A percentile compares a stretch with the other conserved stretches of the same genome.
Evolutionary conservation across 2,113 vertebrate species (phyloP).

Genomic region (Chlamydotis undulata): DNA sequence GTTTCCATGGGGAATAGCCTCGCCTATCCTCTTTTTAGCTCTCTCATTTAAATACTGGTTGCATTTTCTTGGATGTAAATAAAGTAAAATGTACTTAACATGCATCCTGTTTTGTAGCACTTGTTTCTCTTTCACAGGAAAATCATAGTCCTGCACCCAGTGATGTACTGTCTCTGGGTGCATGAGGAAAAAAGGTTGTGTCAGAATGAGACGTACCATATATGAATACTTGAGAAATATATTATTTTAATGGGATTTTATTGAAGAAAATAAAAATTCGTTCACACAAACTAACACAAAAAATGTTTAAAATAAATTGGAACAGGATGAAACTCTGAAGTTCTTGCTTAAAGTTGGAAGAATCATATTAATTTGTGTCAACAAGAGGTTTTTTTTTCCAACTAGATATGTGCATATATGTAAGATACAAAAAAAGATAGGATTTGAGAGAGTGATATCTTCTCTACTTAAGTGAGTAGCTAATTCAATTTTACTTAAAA

Average conservation of each 20-base stretch:
- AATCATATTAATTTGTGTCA: not conserved
- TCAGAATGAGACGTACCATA: not conserved
- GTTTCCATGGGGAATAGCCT: not conserved
- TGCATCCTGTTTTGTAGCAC: not conserved
- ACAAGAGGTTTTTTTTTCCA: not conserved
- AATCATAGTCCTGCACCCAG: not conserved
- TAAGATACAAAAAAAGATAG: not conserved
- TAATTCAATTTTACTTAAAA: not conserved
- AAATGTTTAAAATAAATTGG: not conserved
- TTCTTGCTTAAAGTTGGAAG: not conserved
- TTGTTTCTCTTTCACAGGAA: not conserved
- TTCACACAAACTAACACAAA: not conserved
- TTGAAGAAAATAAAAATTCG: not conserved
- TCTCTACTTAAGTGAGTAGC: not conserved
- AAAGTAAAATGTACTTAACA: not conserved
- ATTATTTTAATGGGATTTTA: not conserved
- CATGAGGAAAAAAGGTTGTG: not conserved
- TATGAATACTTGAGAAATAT: not conserved
- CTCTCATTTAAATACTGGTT: not conserved
- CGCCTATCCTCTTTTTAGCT: not conserved
- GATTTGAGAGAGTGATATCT: not conserved
- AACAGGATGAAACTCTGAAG: not conserved
- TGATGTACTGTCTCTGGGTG: not conserved
- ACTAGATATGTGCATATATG: rapidly evolving
- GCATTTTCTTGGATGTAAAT: not conserved